Evolutionary conservation across 1,140 invertebrate genomes (phyloP).

Genomic region (Brevipalpus yothersi): DNA sequence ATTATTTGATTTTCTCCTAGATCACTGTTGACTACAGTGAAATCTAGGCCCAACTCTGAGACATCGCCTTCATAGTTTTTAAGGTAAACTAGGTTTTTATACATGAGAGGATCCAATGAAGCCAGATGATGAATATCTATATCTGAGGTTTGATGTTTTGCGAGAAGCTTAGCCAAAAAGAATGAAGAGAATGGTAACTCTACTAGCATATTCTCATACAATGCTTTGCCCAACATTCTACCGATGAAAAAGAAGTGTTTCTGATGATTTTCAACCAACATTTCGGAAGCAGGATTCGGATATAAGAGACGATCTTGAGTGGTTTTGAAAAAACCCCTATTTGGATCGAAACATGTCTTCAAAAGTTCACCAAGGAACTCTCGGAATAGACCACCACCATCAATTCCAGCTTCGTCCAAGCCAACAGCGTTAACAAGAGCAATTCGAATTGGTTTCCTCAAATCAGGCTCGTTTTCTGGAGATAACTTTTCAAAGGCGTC

Average conservation of each 20-base stretch:
- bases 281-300: constrained; percentile 70
- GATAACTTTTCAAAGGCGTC: constrained; percentile 87
- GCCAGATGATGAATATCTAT: constrained; percentile 81
- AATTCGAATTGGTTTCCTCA: constrained; percentile 28
- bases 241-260: constrained; percentile 91
- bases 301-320: constrained; percentile 81
- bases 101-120: constrained; percentile 12
- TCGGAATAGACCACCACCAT: constrained; percentile 67
- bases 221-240: constrained; percentile 73
- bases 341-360: constrained; percentile 88
- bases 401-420: constrained; percentile 77
- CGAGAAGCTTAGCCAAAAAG: constrained; percentile 63
- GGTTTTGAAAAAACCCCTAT: constrained; percentile 71
- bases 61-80: constrained; percentile 33
- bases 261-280: constrained; percentile 54
- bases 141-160: constrained; percentile 35
- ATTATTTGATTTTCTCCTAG: constrained; percentile 57
- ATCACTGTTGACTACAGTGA: constrained; percentile 66
- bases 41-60: constrained; percentile 44
- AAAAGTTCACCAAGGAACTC: constrained; percentile 74
- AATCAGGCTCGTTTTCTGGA: constrained; percentile 42
- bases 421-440: constrained; percentile 70
- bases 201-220: constrained; percentile 82
- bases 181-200: constrained; percentile 82
- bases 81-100: constrained; percentile 55